Conservation (phyloP, 1,140 invertebrate genomes). For the Acromyrmex heyeri region DNA sequence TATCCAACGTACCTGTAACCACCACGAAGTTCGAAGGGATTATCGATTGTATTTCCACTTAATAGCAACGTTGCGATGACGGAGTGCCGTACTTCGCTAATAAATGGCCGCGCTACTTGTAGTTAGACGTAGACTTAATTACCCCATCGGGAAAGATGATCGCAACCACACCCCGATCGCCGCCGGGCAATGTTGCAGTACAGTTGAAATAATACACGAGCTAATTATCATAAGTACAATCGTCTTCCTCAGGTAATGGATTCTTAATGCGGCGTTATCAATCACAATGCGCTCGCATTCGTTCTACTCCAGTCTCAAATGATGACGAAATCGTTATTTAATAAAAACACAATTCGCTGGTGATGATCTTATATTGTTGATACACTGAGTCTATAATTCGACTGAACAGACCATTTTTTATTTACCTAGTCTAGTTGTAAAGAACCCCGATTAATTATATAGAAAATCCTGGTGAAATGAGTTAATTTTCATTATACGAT, state of each 20-base stretch:
- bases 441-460: not conserved
- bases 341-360: not conserved
- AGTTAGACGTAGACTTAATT: conserved; percentile 39
- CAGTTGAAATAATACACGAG: conserved; percentile 28
- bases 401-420: not conserved
- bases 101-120: conserved; percentile 46
- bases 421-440: not conserved
- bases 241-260: conserved; percentile 1
- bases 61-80: conserved; percentile 52
- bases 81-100: conserved; percentile 21
- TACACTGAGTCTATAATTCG: not conserved
- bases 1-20: not conserved
- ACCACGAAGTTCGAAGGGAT: not conserved
- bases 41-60: conserved; percentile 49
- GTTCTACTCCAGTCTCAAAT: not conserved
- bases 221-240: conserved; percentile 57
- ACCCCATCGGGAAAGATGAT: conserved; percentile 29
- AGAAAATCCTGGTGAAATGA: no score
- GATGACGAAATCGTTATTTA: not conserved
- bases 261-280: conserved; percentile 36
- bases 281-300: conserved; percentile 4
- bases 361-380: not conserved
- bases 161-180: conserved; percentile 40
- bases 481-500: no score
- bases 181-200: not conserved